These are phyloP conservation scores for Vulpes ferrilata DNA, from an alignment of 2,113 vertebrate genomes.

Conservation along the genomic window DNA sequence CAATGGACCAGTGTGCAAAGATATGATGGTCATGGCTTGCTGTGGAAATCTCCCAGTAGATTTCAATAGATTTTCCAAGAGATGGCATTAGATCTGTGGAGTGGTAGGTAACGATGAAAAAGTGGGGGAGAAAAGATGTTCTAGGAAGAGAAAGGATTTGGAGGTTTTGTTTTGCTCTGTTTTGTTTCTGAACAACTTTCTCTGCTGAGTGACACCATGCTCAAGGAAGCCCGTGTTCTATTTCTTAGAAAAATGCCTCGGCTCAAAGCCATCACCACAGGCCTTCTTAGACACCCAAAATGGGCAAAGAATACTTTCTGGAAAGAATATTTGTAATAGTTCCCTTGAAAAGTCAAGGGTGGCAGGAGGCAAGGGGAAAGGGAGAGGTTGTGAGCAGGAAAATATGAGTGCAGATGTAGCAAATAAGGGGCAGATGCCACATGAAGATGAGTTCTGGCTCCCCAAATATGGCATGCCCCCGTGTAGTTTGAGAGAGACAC, in stretches of 20 bases:
- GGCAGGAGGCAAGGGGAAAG: conserved; percentile 62
- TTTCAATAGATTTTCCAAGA: neutral
- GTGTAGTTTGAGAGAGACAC: neutral
- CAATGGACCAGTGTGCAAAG: neutral
- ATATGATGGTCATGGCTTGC: accelerated
- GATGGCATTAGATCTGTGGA: neutral
- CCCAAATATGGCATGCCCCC: conserved; percentile 11
- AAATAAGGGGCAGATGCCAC: conserved; percentile 66
- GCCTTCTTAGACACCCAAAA: conserved; percentile 75
- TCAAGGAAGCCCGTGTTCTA: conserved; percentile 49
- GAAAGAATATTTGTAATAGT: conserved; percentile 79
- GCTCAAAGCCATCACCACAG: conserved; percentile 66
- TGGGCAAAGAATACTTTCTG: conserved; percentile 70
- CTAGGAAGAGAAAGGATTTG: neutral
- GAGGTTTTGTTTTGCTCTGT: neutral
- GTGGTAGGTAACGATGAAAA: neutral
- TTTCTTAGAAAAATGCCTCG: conserved; percentile 76
- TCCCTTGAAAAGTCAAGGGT: conserved; percentile 75
- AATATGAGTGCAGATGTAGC: conserved; percentile 25
- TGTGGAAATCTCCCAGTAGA: neutral
- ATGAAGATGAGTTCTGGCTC: neutral
- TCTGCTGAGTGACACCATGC: conserved; percentile 22
- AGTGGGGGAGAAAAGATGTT: neutral
- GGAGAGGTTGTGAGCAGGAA: conserved; percentile 55
- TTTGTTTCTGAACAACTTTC: conserved; percentile 46